Evolutionary conservation across 2,113 vertebrate species (phyloP).

Genomic region (Lonchura striata): DNA sequence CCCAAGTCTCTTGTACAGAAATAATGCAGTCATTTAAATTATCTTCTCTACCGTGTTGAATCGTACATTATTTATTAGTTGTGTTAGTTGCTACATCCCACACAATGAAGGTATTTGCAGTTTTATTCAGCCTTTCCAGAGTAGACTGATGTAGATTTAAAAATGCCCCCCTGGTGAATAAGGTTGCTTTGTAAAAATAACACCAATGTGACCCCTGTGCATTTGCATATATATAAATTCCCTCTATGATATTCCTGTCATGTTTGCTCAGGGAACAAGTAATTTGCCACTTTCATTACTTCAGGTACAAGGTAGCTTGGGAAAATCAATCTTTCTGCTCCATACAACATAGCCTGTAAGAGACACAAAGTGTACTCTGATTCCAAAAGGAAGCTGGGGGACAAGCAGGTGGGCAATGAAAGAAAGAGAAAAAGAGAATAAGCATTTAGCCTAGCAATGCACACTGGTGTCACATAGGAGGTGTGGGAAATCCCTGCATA

Average conservation of each 20-base stretch:
- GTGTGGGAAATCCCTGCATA: neutral
- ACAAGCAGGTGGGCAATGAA: constrained; percentile 23
- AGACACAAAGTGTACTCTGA: constrained; percentile 27
- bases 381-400: constrained; percentile 25
- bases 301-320: constrained; percentile 60
- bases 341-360: constrained; percentile 63
- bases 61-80: constrained; percentile 70
- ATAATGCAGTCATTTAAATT: constrained; percentile 59
- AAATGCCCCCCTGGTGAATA: constrained; percentile 33
- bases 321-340: constrained; percentile 74
- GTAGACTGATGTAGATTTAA: constrained; percentile 27
- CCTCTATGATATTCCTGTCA: constrained; percentile 68
- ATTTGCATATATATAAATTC: constrained; percentile 75
- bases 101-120: neutral
- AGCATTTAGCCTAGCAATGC: constrained; percentile 15
- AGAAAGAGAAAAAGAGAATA: neutral
- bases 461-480: neutral
- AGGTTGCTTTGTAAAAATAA: constrained; percentile 63
- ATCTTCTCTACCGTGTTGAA: constrained; percentile 8
- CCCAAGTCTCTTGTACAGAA: constrained; percentile 49
- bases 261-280: constrained; percentile 73
- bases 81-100: constrained; percentile 10
- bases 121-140: constrained; percentile 14
- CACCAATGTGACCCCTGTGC: neutral
- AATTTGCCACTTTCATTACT: constrained; percentile 74